Conservation (phyloP, 2,797 vertebrate species). For the Spea hammondii region DNA sequence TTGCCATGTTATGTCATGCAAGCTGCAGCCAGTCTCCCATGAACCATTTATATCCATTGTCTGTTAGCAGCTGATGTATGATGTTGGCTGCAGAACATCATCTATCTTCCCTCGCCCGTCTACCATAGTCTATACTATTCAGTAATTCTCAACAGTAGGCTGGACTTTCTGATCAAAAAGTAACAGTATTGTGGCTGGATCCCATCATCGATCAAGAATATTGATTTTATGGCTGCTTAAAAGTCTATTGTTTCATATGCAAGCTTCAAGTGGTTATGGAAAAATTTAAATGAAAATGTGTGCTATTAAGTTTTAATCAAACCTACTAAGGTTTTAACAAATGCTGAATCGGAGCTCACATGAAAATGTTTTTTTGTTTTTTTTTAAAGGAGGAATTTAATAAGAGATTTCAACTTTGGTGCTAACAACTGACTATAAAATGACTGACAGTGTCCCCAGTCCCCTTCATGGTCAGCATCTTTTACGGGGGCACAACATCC, state of each 20-base stretch:
- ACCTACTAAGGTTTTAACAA: too few relatives aligned
- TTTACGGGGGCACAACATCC: too few relatives aligned
- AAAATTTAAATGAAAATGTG: not conserved
- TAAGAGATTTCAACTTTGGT: too few relatives aligned
- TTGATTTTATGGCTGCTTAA: not conserved
- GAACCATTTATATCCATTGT: constrained; percentile 51
- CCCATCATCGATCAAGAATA: constrained; percentile 20
- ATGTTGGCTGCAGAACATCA: constrained; percentile 49
- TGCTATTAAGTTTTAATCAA: too few relatives aligned
- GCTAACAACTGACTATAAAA: too few relatives aligned
- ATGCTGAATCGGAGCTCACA: too few relatives aligned
- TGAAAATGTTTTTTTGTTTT: too few relatives aligned
- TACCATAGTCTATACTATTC: constrained; percentile 32
- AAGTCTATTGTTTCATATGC: not conserved
- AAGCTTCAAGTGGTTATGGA: not conserved
- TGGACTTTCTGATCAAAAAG: constrained; percentile 30
- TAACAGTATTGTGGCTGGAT: not conserved
- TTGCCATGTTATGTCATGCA: constrained; percentile 47
- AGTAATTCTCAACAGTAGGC: constrained; percentile 32
- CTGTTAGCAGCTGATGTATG: constrained; percentile 50
- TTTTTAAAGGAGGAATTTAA: too few relatives aligned
- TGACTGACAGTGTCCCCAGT: too few relatives aligned
- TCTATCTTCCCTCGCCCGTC: constrained; percentile 47
- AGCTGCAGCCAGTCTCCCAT: constrained; percentile 44
- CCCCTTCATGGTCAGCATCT: too few relatives aligned